Evolutionary conservation across 2,113 vertebrate species (phyloP).

Genomic region (Perca flavescens): DNA sequence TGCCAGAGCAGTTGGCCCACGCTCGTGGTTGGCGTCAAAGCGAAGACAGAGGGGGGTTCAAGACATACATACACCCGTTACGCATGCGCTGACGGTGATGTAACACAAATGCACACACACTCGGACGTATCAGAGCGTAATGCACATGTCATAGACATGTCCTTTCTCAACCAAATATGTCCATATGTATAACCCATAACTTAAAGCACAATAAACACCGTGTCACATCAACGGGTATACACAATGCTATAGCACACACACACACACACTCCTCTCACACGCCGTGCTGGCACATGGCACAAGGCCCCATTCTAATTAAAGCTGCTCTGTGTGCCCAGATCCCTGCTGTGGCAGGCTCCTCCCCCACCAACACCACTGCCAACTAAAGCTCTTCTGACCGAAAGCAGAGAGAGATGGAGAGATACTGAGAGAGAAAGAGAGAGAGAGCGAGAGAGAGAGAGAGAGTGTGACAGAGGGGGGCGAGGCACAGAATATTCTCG

Average conservation of each 20-base stretch:
- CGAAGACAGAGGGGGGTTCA: background rate
- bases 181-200: background rate
- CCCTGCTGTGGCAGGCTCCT: conserved; percentile 71
- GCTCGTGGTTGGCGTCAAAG: conserved; percentile 28
- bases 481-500: conserved; percentile 49
- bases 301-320: conserved; percentile 83
- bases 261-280: conserved; percentile 49
- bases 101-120: background rate
- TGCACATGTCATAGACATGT: background rate
- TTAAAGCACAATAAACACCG: background rate
- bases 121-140: background rate
- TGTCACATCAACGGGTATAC: background rate
- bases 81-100: background rate
- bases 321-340: conserved; percentile 79
- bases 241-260: conserved; percentile 33
- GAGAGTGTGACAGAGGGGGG: conserved; percentile 39
- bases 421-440: conserved; percentile 50
- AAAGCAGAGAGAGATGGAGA: conserved; percentile 61
- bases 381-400: conserved; percentile 55
- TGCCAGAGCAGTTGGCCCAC: conserved; percentile 38
- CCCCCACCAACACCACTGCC: conserved; percentile 65
- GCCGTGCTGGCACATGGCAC: conserved; percentile 72
- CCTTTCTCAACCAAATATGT: conserved; percentile 4
- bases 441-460: conserved; percentile 36
- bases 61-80: background rate